phyloP scores from a whole-genome alignment of 2,888 invertebrate species.

The Lysandra coridon region DNA sequence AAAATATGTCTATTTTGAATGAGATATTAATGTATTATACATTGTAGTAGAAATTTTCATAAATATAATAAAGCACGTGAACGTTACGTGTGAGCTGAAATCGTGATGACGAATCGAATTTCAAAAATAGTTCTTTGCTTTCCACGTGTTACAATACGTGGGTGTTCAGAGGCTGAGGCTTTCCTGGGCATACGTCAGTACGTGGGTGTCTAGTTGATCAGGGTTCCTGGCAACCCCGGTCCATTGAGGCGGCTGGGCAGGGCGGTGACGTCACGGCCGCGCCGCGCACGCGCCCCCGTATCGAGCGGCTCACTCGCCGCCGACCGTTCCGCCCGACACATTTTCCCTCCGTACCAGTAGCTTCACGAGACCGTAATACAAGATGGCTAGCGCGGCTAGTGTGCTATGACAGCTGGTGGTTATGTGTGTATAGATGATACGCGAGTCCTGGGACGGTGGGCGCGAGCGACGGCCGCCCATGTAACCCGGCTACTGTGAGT shows the following conservation, averaged over 20 bases:
- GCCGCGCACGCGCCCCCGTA: slow-evolving; percentile 74
- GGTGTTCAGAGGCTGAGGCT: neutral
- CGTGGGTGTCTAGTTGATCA: neutral
- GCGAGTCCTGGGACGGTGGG: slow-evolving; percentile 67
- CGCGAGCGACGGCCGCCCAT: slow-evolving; percentile 63
- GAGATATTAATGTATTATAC: neutral
- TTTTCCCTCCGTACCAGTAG: slow-evolving; percentile 63
- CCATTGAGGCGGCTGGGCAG: slow-evolving; percentile 62
- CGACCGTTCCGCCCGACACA: slow-evolving; percentile 67
- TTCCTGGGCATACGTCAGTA: neutral
- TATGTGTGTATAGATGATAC: slow-evolving; percentile 76
- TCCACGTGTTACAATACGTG: neutral
- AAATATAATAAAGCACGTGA: neutral
- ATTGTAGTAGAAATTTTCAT: neutral
- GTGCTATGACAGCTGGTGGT: slow-evolving; percentile 59
- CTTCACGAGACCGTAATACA: slow-evolving; percentile 54
- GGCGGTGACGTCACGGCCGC: slow-evolving; percentile 65
- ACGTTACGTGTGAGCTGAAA: neutral
- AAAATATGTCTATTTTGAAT: neutral
- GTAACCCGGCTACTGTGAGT: slow-evolving; percentile 68
- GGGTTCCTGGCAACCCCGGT: slow-evolving; percentile 41
- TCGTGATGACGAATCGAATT: neutral
- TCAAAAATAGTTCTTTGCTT: neutral
- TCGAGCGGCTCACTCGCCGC: slow-evolving; percentile 75
- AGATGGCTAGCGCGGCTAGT: slow-evolving; percentile 67